phyloP scores from a whole-genome alignment of 53 echinoderm and acorn worm species.

The Mesocentrotus franciscanus region DNA sequence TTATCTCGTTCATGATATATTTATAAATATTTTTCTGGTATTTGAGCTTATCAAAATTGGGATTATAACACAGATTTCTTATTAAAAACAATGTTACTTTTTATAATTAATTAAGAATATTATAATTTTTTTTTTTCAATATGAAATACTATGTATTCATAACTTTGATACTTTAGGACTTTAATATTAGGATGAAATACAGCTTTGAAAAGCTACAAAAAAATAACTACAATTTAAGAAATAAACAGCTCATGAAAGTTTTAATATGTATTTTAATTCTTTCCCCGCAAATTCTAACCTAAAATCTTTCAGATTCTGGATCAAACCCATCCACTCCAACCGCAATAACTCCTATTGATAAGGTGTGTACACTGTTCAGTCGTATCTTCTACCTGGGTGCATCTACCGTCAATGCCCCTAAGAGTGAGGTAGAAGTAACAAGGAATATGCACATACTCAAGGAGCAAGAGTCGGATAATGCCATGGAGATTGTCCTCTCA shows the following conservation, averaged over 20 bases:
- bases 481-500: conserved; percentile 92
- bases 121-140: too few relatives aligned
- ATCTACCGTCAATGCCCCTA: conserved; percentile 94
- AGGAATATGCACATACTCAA: conserved; percentile 92
- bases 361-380: conserved; percentile 91
- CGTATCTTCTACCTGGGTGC: conserved; percentile 98
- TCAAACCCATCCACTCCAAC: conserved; percentile 45
- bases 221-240: neutral
- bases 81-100: too few relatives aligned
- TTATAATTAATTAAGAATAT: too few relatives aligned
- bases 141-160: neutral
- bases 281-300: neutral
- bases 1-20: too few relatives aligned
- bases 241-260: neutral
- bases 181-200: neutral
- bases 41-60: too few relatives aligned
- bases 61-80: too few relatives aligned
- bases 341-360: conserved; percentile 81
- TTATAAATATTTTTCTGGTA: too few relatives aligned
- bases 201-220: neutral
- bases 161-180: neutral
- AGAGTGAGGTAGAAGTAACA: conserved; percentile 91
- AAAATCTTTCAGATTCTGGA: conserved; percentile 29
- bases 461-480: conserved; percentile 88
- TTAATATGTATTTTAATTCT: neutral